phyloP scores from a whole-genome alignment of 2,113 vertebrate species.

The Pimephales promelas region DNA sequence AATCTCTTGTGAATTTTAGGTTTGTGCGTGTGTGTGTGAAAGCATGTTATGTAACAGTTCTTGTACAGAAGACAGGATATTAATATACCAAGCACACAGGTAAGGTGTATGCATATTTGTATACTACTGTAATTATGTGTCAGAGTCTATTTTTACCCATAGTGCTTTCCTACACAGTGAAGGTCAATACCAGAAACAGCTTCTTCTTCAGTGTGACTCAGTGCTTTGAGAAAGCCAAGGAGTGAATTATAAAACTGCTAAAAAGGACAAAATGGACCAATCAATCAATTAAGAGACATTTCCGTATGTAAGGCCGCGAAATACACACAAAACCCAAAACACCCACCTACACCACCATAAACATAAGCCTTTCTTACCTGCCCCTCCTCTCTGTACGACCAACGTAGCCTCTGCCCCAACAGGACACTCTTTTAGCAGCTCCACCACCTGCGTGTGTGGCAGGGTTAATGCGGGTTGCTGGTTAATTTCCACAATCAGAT shows the following conservation, averaged over 20 bases:
- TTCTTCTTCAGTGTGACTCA: background rate
- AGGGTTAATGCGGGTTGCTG: slow-evolving; percentile 91
- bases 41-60: slow-evolving; percentile 1
- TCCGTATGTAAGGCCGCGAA: background rate
- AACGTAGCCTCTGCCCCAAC: slow-evolving; percentile 90
- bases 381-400: slow-evolving; percentile 91
- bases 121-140: slow-evolving; percentile 35
- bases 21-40: background rate
- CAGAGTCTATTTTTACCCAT: slow-evolving; percentile 44
- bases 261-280: background rate
- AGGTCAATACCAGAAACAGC: slow-evolving; percentile 24
- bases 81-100: slow-evolving; percentile 33
- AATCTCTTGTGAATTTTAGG: background rate
- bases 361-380: slow-evolving; percentile 64
- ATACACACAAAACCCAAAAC: slow-evolving; percentile 22
- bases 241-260: slow-evolving; percentile 33
- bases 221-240: slow-evolving; percentile 8
- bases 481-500: slow-evolving; percentile 98
- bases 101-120: slow-evolving; percentile 25
- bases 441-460: slow-evolving; percentile 96
- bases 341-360: background rate
- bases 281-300: background rate
- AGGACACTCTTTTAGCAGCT: slow-evolving; percentile 95
- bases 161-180: slow-evolving; percentile 13
- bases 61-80: slow-evolving; percentile 12